Conservation (phyloP, 2,797 vertebrate species). For the Hippocampus kuda region DNA sequence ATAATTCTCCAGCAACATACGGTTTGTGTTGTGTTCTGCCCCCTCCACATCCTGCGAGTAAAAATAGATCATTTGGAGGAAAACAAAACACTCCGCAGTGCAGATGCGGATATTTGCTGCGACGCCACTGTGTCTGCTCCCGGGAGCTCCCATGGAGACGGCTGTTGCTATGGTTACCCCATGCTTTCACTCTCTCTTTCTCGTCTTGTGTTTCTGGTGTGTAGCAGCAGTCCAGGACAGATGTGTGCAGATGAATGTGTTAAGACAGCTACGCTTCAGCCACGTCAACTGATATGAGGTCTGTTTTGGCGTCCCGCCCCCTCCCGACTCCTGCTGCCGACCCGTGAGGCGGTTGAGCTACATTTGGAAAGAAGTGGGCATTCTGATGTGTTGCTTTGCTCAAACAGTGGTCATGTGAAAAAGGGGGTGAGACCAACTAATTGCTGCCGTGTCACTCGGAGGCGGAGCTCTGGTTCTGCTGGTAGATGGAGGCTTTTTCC, state of each 20-base stretch:
- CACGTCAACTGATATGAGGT: constrained; percentile 42
- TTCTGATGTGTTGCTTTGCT: constrained; percentile 29
- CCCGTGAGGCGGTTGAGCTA: constrained; percentile 43
- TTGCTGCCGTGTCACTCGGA: constrained; percentile 54
- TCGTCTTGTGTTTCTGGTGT: constrained; percentile 21
- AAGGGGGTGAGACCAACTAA: constrained; percentile 18
- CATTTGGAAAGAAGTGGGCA: constrained; percentile 33
- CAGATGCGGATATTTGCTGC: constrained; percentile 43
- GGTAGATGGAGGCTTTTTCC: constrained; percentile 95
- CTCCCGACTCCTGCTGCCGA: constrained; percentile 33
- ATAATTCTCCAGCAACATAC: constrained; percentile 28
- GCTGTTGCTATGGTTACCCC: constrained; percentile 54
- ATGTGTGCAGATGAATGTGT: constrained; percentile 30
- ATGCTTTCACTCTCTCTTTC: constrained; percentile 21
- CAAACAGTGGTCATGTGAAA: constrained; percentile 21
- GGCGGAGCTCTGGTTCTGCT: constrained; percentile 83
- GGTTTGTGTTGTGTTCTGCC: constrained; percentile 26
- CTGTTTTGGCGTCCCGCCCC: constrained; percentile 25
- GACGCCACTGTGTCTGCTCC: constrained; percentile 46
- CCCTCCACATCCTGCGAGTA: constrained; percentile 38
- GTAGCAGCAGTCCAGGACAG: constrained; percentile 20
- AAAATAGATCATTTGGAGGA: constrained; percentile 61
- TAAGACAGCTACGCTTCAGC: constrained; percentile 30
- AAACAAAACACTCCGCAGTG: constrained; percentile 32
- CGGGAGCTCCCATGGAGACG: constrained; percentile 43